Percentiles rank a stretch among this genome's conserved stretches.
Evolutionary conservation across 37 sponge, comb jelly and placozoan genomes (phyloP).

Genomic region (Oopsacas minuta): DNA sequence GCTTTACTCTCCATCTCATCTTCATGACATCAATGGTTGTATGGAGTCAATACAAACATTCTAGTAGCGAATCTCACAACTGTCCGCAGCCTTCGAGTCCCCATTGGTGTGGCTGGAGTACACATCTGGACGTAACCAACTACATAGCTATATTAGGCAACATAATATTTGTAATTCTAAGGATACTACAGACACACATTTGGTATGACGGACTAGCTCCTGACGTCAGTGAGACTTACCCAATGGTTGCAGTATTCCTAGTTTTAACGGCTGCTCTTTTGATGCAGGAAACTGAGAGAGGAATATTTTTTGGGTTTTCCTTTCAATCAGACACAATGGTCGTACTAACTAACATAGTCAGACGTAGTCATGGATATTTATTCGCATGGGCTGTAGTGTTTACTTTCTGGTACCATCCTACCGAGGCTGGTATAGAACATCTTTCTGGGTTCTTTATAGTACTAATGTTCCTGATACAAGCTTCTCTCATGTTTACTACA

Average conservation of each 20-base stretch:
- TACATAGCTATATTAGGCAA: not conserved
- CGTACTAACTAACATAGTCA: not conserved
- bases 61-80: not conserved
- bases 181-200: not conserved
- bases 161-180: not conserved
- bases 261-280: not conserved
- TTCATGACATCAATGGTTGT: not conserved
- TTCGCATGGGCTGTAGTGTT: not conserved
- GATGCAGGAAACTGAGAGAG: not conserved
- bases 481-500: not conserved
- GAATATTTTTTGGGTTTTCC: not conserved
- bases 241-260: not conserved
- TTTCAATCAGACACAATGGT: not conserved
- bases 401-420: constrained; percentile 9
- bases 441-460: not conserved
- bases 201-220: not conserved
- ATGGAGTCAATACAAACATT: not conserved
- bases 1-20: not conserved
- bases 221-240: not conserved
- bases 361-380: not conserved
- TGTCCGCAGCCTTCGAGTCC: not conserved
- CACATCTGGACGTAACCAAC: not conserved
- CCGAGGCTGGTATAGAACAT: not conserved
- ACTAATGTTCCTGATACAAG: not conserved
- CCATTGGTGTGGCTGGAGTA: not conserved